Percentiles rank a stretch among this genome's conserved stretches.
phyloP scores from a whole-genome alignment of 2,888 invertebrate species.

The Folsomia manolachei region DNA sequence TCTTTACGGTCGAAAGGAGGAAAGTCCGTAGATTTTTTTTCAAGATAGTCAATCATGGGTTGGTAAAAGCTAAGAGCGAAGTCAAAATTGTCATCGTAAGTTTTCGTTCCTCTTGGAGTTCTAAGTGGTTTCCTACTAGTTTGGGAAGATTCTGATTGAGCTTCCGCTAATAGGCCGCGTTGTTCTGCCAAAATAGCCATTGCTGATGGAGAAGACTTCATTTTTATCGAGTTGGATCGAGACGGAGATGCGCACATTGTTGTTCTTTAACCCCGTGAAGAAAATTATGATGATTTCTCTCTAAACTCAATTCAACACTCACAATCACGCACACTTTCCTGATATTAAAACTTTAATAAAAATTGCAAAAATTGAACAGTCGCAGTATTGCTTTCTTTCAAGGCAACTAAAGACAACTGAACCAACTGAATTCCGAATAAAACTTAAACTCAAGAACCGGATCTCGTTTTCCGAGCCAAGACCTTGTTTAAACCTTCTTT shows the following conservation, averaged over 20 bases:
- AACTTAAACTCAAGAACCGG: too few relatives aligned
- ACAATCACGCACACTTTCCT: background rate
- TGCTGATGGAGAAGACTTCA: conserved; percentile 29
- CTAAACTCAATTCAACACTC: background rate
- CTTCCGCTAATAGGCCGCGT: conserved; percentile 24
- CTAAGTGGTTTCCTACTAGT: conserved; percentile 7
- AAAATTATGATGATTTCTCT: too few relatives aligned
- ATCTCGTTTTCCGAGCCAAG: too few relatives aligned
- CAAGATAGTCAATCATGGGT: conserved; percentile 81
- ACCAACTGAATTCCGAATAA: too few relatives aligned
- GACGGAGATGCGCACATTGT: conserved; percentile 28
- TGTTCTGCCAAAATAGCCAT: conserved; percentile 47
- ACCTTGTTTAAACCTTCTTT: background rate
- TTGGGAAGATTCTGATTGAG: background rate
- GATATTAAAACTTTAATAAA: background rate
- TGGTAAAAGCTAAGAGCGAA: conserved; percentile 81
- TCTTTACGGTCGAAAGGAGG: conserved; percentile 20
- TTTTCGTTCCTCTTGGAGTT: conserved; percentile 21
- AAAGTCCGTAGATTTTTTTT: conserved; percentile 58
- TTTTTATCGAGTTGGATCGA: conserved; percentile 24
- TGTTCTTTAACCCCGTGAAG: background rate
- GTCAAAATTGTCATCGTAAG: conserved; percentile 77
- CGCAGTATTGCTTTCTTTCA: too few relatives aligned
- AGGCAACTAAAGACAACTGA: background rate
- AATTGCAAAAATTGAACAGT: background rate